These are phyloP conservation scores for Nesoenas mayeri DNA, from an alignment of 2,113 vertebrate genomes.

Conservation along the genomic window DNA sequence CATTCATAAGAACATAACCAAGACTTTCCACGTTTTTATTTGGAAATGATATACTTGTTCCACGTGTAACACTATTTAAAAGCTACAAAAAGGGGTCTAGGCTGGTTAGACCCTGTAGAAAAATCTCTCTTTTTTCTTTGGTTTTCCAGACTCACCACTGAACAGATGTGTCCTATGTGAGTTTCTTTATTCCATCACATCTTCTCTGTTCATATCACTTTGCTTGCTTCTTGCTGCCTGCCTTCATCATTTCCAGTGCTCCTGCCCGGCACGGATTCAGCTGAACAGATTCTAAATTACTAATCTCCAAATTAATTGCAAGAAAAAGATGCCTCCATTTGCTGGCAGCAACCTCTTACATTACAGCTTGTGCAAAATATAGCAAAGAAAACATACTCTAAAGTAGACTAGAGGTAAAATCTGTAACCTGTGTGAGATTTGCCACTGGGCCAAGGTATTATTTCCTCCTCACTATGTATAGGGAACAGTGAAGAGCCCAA, in stretches of 20 bases:
- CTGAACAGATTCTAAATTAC: neutral
- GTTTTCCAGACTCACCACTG: neutral
- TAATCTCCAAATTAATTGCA: neutral
- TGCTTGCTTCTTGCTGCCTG: neutral
- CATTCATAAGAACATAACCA: neutral
- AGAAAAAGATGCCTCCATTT: neutral
- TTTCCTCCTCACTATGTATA: neutral
- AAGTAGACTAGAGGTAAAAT: neutral
- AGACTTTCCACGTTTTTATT: constrained; percentile 10
- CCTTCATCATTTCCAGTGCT: neutral
- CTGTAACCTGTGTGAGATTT: neutral
- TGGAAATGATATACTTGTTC: constrained; percentile 17
- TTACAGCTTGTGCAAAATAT: neutral
- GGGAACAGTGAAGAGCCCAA: neutral
- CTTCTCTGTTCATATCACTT: neutral
- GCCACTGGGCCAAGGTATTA: neutral
- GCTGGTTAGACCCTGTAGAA: neutral
- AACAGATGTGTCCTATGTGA: neutral
- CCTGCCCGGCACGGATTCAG: neutral
- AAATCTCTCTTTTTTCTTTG: neutral
- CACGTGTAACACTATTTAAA: constrained; percentile 15
- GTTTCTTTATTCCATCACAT: neutral
- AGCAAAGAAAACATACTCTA: neutral
- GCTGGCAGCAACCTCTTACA: neutral
- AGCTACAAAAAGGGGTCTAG: neutral